A percentile compares a stretch with the other conserved stretches of the same genome.
phyloP scores from a whole-genome alignment of 2,888 invertebrate species.

The Cephus spinipes region DNA sequence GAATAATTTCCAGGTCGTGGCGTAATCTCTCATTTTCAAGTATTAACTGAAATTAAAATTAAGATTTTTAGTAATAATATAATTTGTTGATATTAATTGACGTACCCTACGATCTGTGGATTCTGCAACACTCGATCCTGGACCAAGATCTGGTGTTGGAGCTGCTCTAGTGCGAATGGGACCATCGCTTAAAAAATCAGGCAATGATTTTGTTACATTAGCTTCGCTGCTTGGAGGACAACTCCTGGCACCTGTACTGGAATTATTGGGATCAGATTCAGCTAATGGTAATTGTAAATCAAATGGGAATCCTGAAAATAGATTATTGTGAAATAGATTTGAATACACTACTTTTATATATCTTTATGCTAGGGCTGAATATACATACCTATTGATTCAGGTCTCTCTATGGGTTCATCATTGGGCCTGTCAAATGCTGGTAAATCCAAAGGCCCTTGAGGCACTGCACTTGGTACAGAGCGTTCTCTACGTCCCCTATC shows the following conservation, averaged over 20 bases:
- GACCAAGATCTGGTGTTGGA: constrained; percentile 40
- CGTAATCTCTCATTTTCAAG: constrained; percentile 69
- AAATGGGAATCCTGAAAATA: constrained; percentile 52
- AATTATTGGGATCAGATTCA: constrained; percentile 38
- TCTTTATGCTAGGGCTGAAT: background rate
- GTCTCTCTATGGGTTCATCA: constrained; percentile 36
- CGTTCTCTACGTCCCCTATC: constrained; percentile 38
- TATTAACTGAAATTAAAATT: constrained; percentile 46
- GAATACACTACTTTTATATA: background rate
- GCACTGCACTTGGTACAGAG: constrained; percentile 13
- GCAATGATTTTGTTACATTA: constrained; percentile 71
- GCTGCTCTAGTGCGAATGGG: constrained; percentile 70
- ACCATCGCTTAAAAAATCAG: constrained; percentile 80
- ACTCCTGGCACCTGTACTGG: constrained; percentile 32
- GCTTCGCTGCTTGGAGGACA: constrained; percentile 52
- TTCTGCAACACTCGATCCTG: constrained; percentile 23
- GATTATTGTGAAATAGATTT: background rate
- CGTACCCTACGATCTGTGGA: constrained; percentile 36
- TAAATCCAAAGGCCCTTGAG: constrained; percentile 40
- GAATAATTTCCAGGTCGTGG: constrained; percentile 70
- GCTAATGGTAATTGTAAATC: constrained; percentile 51
- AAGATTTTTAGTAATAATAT: constrained; percentile 1
- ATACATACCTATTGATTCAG: constrained; percentile 45
- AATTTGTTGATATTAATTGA: constrained; percentile 2
- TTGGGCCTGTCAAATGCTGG: constrained; percentile 39